phyloP scores from a whole-genome alignment of 2,113 vertebrate species.

The Notarius quadriscutis region DNA sequence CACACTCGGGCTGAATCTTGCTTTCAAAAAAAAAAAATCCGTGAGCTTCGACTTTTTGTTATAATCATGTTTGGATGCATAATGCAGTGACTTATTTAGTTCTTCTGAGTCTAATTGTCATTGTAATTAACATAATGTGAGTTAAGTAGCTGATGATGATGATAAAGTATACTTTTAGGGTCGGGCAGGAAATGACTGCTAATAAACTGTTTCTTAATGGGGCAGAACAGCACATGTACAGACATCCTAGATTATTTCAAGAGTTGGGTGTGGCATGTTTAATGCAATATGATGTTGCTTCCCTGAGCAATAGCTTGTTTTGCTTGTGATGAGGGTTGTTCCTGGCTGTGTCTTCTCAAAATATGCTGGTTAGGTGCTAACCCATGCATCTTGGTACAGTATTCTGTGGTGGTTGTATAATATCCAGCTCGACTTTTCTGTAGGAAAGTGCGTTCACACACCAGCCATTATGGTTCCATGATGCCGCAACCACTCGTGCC shows the following conservation, averaged over 20 bases:
- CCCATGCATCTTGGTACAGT: background rate
- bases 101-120: background rate
- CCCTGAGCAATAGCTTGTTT: background rate
- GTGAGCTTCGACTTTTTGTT: background rate
- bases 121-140: background rate
- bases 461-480: constrained; percentile 85
- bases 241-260: background rate
- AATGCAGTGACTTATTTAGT: background rate
- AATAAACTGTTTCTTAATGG: background rate
- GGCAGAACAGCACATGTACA: background rate
- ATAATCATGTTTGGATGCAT: background rate
- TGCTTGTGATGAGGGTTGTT: background rate
- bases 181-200: background rate
- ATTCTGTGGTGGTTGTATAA: background rate
- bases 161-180: background rate
- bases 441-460: constrained; percentile 86
- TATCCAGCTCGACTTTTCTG: background rate
- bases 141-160: background rate
- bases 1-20: background rate
- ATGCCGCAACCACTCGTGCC: constrained; percentile 86
- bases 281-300: no score
- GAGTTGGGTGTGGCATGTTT: background rate
- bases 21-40: no score
- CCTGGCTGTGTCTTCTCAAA: background rate
- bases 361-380: background rate